Evolutionary conservation across 2,888 invertebrate genomes (phyloP).

Genomic region (Hypolimnas misippus): DNA sequence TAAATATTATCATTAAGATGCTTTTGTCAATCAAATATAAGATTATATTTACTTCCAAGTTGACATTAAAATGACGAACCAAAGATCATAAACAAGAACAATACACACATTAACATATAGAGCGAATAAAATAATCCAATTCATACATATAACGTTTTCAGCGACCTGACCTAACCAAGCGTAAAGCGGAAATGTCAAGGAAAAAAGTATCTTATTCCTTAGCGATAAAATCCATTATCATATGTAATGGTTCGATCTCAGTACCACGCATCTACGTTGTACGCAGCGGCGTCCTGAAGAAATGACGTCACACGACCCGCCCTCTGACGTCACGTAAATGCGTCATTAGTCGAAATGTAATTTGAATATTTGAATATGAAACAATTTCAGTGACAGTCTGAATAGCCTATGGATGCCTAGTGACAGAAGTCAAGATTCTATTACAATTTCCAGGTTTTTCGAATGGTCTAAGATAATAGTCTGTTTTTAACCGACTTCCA

Average conservation of each 20-base stretch:
- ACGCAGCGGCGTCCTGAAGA: constrained; percentile 44
- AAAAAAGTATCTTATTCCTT: constrained; percentile 32
- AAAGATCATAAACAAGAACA: not conserved
- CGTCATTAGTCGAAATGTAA: constrained; percentile 35
- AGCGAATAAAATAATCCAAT: constrained; percentile 9
- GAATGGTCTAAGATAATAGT: too few relatives aligned
- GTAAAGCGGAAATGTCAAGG: constrained; percentile 23
- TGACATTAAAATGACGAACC: too few relatives aligned
- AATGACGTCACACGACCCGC: constrained; percentile 55
- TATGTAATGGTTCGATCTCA: constrained; percentile 26
- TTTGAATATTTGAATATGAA: not conserved
- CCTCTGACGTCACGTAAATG: constrained; percentile 50
- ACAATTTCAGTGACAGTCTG: too few relatives aligned
- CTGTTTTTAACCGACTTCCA: too few relatives aligned
- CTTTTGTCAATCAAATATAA: too few relatives aligned
- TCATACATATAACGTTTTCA: constrained; percentile 4
- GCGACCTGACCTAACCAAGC: constrained; percentile 40
- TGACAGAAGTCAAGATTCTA: too few relatives aligned
- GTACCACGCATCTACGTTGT: constrained; percentile 52
- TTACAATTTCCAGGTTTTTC: too few relatives aligned
- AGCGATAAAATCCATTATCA: constrained; percentile 32
- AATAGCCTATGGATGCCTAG: too few relatives aligned
- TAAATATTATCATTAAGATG: too few relatives aligned
- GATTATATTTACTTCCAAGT: too few relatives aligned
- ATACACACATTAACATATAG: not conserved